Evolutionary conservation across 2,113 vertebrate species (phyloP), one percentile per base, ranked within the genome.

Genomic region (Hippocampus zosterae): DNA sequence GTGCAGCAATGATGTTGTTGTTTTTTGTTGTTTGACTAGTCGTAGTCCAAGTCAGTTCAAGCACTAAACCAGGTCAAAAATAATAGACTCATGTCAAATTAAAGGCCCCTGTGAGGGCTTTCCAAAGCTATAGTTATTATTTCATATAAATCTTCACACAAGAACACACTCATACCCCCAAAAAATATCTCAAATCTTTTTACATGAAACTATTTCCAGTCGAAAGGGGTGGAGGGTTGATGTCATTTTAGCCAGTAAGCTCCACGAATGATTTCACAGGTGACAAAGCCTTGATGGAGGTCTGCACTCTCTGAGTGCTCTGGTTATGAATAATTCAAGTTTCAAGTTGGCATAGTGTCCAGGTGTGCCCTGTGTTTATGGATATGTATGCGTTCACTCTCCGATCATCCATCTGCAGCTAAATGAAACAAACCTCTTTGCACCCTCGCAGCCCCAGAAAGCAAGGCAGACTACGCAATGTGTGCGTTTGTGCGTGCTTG

Each of bases 391-490:
- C 19, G 46, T 50, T 48, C 44, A 27, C 60, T 67, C 65, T n/a
- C 57, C 71, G 67, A 75, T 27, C 82, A 83, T 81, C 71, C 75
- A 40, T 78, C 79, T 84, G 74, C 55, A 77, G 66, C 76, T 75
- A 81, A 80, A 85, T 84, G 79, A 79, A 88, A 86, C 74, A 72
- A 86, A 76, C 41, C 65, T 70, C 74, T 76, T 67, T 82, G 82
- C 65, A 70, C 67, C 78, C 69, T 70, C 81, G 82, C 62, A 71
- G 70, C 78, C 67, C 11, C 50, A 59, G 65, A 8, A 18, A 62
- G 72, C 69, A 66, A 77, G 71, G 0, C 77, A 79, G 74, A 74
- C 70, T 46, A 41, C 25, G 59, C 69, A 61, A 59, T 72, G 44
- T 59, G 57, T 29, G 57, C 12, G 55, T 25, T n/a, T 13, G 27